Conservation (phyloP, 2,797 vertebrate genomes). For the Zalophus californianus region DNA sequence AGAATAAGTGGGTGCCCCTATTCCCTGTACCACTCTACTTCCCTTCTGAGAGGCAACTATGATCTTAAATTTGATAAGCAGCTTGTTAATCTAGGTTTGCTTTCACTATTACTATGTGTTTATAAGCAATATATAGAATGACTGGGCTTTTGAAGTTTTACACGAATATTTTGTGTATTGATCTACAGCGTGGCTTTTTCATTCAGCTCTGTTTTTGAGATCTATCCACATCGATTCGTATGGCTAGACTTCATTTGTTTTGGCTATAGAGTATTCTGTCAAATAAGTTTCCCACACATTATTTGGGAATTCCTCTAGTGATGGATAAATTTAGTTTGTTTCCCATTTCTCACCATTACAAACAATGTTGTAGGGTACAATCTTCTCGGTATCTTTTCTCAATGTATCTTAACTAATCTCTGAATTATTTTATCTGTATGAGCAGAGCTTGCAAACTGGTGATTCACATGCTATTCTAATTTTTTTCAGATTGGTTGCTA, state of each 20-base stretch:
- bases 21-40: neutral
- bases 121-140: neutral
- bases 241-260: neutral
- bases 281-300: neutral
- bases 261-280: neutral
- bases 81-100: neutral
- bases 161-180: conserved; percentile 20
- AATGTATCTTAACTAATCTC: neutral
- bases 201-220: neutral
- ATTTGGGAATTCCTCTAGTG: neutral
- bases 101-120: neutral
- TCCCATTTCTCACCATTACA: neutral
- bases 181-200: conserved; percentile 19
- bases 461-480: neutral
- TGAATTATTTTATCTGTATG: neutral
- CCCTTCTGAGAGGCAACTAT: neutral
- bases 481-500: neutral
- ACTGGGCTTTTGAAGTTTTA: neutral
- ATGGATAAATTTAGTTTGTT: neutral
- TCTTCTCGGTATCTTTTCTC: neutral
- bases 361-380: neutral
- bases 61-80: neutral
- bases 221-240: neutral
- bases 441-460: neutral
- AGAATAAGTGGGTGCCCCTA: neutral